phyloP scores from a whole-genome alignment of 2,797 vertebrate species.

The Tamandua tetradactyla region DNA sequence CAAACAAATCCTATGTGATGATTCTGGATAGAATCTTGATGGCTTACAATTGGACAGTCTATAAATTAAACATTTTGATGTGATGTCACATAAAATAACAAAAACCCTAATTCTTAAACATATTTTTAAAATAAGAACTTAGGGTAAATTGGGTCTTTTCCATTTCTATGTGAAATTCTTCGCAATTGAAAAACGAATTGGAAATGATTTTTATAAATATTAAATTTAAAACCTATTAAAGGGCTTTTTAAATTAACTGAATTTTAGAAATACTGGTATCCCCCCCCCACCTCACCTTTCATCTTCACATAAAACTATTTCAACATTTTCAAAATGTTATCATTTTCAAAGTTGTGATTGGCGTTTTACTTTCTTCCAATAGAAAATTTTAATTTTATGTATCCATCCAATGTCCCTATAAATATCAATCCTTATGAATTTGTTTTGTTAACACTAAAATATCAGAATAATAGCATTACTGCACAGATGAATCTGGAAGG shows the following conservation, averaged over 20 bases:
- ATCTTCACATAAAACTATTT: slow-evolving; percentile 46
- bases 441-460: slow-evolving; percentile 42
- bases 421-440: slow-evolving; percentile 3
- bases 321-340: slow-evolving; percentile 45
- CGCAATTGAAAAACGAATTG: slow-evolving; percentile 33
- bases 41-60: background rate
- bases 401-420: slow-evolving; percentile 31
- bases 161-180: background rate
- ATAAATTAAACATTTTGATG: slow-evolving; percentile 27
- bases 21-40: slow-evolving; percentile 37
- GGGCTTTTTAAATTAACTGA: slow-evolving; percentile 36
- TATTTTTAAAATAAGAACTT: slow-evolving; percentile 45
- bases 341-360: slow-evolving; percentile 44
- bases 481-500: slow-evolving; percentile 39
- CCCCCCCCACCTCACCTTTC: background rate
- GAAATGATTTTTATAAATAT: slow-evolving; percentile 49
- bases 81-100: slow-evolving; percentile 17
- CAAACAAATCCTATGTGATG: too few species aligned
- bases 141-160: background rate
- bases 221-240: slow-evolving; percentile 36
- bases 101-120: background rate
- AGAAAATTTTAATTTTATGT: slow-evolving; percentile 55
- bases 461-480: slow-evolving; percentile 43
- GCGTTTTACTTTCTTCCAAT: background rate
- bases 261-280: slow-evolving; percentile 44